phyloP scores from a whole-genome alignment of 1,140 invertebrate genomes.

The Diorhabda elongata region DNA sequence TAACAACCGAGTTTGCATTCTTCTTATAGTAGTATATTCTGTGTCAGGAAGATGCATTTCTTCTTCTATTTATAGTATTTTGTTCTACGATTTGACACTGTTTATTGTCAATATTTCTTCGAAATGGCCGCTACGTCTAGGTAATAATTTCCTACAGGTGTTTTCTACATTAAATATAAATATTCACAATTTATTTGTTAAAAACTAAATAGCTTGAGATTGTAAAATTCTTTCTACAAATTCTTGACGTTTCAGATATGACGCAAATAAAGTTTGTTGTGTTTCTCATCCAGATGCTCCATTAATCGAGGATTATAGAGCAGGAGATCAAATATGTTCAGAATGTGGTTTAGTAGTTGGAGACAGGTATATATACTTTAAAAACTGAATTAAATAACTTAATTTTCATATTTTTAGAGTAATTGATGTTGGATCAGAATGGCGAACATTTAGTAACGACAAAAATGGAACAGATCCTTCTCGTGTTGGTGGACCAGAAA shows the following conservation, averaged over 20 bases:
- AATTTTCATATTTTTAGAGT: slow-evolving; percentile 60
- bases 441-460: slow-evolving; percentile 99
- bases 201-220: too few species aligned
- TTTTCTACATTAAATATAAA: too few species aligned
- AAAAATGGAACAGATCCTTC: slow-evolving; percentile 95
- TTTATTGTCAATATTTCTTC: too few species aligned
- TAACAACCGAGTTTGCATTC: too few species aligned
- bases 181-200: too few species aligned
- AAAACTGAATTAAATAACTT: not conserved
- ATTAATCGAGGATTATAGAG: slow-evolving; percentile 96
- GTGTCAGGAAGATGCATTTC: too few species aligned
- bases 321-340: slow-evolving; percentile 98
- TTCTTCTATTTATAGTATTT: too few species aligned
- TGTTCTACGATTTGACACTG: too few species aligned
- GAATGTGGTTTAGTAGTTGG: slow-evolving; percentile 99
- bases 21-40: too few species aligned
- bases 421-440: slow-evolving; percentile 99
- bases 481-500: slow-evolving; percentile 96
- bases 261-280: slow-evolving; percentile 79
- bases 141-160: too few species aligned
- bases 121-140: too few species aligned
- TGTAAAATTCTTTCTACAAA: not conserved
- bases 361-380: slow-evolving; percentile 67
- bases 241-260: slow-evolving; percentile 52
- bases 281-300: slow-evolving; percentile 92